Percentiles rank a stretch among this genome's conserved stretches.
Evolutionary conservation across 2,888 invertebrate species (phyloP).

Genomic region (Eudemis profundana): DNA sequence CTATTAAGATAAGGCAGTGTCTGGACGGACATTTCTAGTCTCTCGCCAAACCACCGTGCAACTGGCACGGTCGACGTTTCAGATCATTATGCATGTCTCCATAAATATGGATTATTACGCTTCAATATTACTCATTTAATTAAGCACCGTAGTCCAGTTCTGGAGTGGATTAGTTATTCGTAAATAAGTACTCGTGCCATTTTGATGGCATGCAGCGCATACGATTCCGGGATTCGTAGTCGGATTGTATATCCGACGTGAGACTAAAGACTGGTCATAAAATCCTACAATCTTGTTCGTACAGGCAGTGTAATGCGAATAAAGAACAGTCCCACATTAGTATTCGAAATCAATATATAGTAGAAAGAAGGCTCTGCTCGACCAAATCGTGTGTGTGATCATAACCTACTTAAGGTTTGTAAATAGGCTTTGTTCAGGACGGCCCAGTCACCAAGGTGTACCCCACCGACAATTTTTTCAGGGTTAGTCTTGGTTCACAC

Average conservation of each 20-base stretch:
- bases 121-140: background rate
- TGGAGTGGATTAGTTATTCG: constrained; percentile 3
- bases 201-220: background rate
- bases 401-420: too few relatives aligned
- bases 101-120: background rate
- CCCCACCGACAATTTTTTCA: too few relatives aligned
- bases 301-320: too few relatives aligned
- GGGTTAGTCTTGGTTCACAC: too few relatives aligned
- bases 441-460: too few relatives aligned
- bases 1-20: constrained; percentile 55
- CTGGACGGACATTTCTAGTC: constrained; percentile 55
- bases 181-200: background rate
- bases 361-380: too few relatives aligned
- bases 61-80: background rate
- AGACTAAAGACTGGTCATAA: constrained; percentile 8
- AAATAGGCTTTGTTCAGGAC: too few relatives aligned
- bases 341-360: too few relatives aligned
- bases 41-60: background rate
- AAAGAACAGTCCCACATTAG: too few relatives aligned
- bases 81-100: constrained; percentile 30
- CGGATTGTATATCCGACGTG: background rate
- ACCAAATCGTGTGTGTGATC: too few relatives aligned
- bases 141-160: constrained; percentile 7
- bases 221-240: background rate
- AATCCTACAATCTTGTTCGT: background rate